Evolutionary conservation across 2,888 invertebrate genomes (phyloP).

Genomic region (Macropis europaea): DNA sequence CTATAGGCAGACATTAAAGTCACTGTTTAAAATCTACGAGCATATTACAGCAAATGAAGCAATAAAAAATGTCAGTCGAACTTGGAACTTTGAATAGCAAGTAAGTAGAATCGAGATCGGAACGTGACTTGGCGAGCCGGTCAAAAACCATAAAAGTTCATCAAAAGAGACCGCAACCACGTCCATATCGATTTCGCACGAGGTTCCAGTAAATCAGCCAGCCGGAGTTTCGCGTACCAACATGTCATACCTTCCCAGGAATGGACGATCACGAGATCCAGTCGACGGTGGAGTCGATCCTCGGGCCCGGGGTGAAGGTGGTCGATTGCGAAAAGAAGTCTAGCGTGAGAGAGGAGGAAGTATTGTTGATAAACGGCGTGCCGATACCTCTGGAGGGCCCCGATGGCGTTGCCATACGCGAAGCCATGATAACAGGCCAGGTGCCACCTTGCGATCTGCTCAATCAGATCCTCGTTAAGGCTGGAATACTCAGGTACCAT

Average conservation of each 20-base stretch:
- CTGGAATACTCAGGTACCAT: slow-evolving; percentile 82
- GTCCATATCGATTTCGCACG: slow-evolving; percentile 62
- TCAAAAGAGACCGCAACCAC: background rate
- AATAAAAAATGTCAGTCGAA: too few species aligned
- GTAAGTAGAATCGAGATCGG: background rate
- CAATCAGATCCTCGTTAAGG: slow-evolving; percentile 85
- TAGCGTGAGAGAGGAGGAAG: slow-evolving; percentile 87
- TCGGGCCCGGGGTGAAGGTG: slow-evolving; percentile 86
- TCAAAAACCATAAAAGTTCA: background rate
- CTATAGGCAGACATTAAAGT: too few species aligned
- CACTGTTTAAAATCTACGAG: too few species aligned
- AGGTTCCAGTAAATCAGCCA: slow-evolving; percentile 39
- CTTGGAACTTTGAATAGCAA: too few species aligned
- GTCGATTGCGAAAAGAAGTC: slow-evolving; percentile 88
- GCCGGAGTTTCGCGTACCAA: slow-evolving; percentile 29
- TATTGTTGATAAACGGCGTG: slow-evolving; percentile 86
- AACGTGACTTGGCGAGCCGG: background rate
- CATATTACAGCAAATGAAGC: too few species aligned
- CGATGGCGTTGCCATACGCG: slow-evolving; percentile 86
- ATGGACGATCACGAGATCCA: slow-evolving; percentile 88
- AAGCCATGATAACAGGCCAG: slow-evolving; percentile 85
- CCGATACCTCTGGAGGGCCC: slow-evolving; percentile 85
- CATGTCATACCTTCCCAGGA: slow-evolving; percentile 54
- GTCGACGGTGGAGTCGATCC: slow-evolving; percentile 87
- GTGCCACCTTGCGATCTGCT: slow-evolving; percentile 87